Percentiles rank a stretch among this genome's conserved stretches.
Evolutionary conservation across 2,797 vertebrate genomes (phyloP).

Genomic region (Pelodytes ibericus): DNA sequence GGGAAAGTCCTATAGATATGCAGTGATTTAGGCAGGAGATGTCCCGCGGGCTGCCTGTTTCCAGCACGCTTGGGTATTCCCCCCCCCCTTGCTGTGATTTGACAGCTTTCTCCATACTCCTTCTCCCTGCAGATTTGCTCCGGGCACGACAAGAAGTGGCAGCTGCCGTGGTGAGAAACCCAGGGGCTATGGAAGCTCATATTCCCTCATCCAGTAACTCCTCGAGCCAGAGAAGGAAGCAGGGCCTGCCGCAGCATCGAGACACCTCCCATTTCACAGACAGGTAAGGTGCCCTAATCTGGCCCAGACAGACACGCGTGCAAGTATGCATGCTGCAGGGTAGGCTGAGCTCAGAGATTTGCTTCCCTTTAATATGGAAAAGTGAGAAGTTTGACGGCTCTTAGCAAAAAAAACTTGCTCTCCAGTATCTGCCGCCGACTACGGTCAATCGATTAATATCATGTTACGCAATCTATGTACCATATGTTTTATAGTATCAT

Average conservation of each 20-base stretch:
- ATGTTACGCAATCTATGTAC: no score
- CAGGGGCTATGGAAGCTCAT: conserved; percentile 86
- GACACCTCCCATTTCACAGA: conserved; percentile 89
- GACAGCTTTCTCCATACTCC: conserved; percentile 16
- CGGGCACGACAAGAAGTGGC: conserved; percentile 85
- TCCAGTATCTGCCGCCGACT: no score
- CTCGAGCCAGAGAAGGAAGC: conserved; percentile 90
- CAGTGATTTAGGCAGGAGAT: not conserved
- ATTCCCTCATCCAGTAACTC: conserved; percentile 84
- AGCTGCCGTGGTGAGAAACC: conserved; percentile 81
- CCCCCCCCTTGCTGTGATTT: not conserved
- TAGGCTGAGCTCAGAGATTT: no score
- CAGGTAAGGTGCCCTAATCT: no score
- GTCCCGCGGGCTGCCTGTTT: not conserved
- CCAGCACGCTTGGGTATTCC: conserved; percentile 5
- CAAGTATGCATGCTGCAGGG: no score
- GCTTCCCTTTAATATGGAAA: no score
- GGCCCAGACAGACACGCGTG: no score
- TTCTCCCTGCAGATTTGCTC: conserved; percentile 78
- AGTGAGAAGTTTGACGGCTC: no score
- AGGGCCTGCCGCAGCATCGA: conserved; percentile 88
- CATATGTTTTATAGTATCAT: no score
- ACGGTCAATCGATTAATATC: no score
- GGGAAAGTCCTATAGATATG: not conserved
- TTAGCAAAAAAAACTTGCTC: no score